Evolutionary conservation across 2,888 invertebrate species (phyloP), one percentile per base, ranked within the genome.

Genomic region (Diachrysia chrysitis): DNA sequence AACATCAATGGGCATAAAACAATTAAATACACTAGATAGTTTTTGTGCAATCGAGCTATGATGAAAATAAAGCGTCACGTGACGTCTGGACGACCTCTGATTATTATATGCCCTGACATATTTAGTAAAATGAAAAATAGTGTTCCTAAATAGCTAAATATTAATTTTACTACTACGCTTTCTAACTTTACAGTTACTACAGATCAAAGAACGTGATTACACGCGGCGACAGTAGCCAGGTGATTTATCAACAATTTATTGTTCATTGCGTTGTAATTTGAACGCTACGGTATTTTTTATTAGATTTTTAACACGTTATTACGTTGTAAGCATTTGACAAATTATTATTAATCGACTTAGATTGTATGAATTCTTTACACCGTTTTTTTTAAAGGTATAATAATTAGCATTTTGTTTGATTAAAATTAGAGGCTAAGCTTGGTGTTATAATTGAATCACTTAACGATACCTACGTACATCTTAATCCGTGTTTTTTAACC

Each of bases 201-300:
- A 29, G 2, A 29, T 29, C 4, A 12, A 37, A 37, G 16, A 37
- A 37, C 14, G 5, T 16, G 5, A 37, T 16, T 14, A 14, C 14
- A 14, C 5, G 37, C 12, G 37, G 37, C 37, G 14, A 14, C 14
- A 37, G 5, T 21, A 29, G 17, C 57, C 21, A 0, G 42, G 55
- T 58, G 51, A 73, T 73, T 57, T 65, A 53, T 73, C 73, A 61
- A 19, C 42, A 61, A 37, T 63, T 72, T 72, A 71, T 62, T 63
- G 63, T 72, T 35, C 53, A 54, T 12, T 7, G 25, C 53, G 29
- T 5, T 6, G 46, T 48, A 23, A 60, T 63, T 58, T 23, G 32
- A 37, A n/a, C n/a, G n/a, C 35, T 56, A 21, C 32, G 46, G 29
- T 7, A 53, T 23, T 21, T 54, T 60, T 72, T 63, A 69, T 72